Conservation (phyloP, 2,888 invertebrate genomes). For the Cordylochernes scorpioides region DNA sequence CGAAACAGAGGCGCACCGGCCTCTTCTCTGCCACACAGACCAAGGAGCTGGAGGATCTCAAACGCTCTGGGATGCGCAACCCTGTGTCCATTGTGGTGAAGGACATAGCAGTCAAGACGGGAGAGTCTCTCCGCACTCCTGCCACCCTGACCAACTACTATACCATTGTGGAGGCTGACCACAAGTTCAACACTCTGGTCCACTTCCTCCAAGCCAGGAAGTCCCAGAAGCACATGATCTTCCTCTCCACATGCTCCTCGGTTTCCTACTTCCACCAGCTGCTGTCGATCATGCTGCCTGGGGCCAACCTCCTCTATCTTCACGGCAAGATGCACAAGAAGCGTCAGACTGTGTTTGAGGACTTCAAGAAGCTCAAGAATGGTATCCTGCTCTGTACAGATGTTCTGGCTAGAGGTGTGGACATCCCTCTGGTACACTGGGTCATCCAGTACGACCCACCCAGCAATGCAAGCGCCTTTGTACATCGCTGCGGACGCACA, state of each 20-base stretch:
- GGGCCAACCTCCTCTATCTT: constrained; percentile 37
- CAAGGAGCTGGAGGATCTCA: constrained; percentile 62
- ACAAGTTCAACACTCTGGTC: constrained; percentile 51
- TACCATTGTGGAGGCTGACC: constrained; percentile 23
- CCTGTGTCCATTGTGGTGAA: constrained; percentile 68
- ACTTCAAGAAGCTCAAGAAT: constrained; percentile 38
- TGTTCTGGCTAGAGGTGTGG: constrained; percentile 82
- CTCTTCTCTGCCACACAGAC: constrained; percentile 98
- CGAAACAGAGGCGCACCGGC: constrained; percentile 75
- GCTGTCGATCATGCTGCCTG: constrained; percentile 27
- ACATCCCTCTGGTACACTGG: constrained; percentile 90
- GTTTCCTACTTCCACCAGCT: constrained; percentile 70
- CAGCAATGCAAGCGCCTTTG: constrained; percentile 48
- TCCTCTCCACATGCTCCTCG: constrained; percentile 79
- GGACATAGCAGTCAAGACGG: constrained; percentile 53
- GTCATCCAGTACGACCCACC: constrained; percentile 96
- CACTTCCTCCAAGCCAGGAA: constrained; percentile 38
- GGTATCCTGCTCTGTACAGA: constrained; percentile 72
- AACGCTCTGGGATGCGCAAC: constrained; percentile 75
- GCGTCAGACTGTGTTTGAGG: constrained; percentile 48
- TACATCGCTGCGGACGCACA: constrained; percentile 81
- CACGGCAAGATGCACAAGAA: constrained; percentile 90
- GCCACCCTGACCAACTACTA: constrained; percentile 37
- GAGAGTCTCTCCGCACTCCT: constrained; percentile 24
- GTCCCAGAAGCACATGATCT: constrained; percentile 45